A percentile compares a stretch with the other conserved stretches of the same genome.
Conservation (phyloP, 1,140 invertebrate genomes). For the Monomorium pharaonis region DNA sequence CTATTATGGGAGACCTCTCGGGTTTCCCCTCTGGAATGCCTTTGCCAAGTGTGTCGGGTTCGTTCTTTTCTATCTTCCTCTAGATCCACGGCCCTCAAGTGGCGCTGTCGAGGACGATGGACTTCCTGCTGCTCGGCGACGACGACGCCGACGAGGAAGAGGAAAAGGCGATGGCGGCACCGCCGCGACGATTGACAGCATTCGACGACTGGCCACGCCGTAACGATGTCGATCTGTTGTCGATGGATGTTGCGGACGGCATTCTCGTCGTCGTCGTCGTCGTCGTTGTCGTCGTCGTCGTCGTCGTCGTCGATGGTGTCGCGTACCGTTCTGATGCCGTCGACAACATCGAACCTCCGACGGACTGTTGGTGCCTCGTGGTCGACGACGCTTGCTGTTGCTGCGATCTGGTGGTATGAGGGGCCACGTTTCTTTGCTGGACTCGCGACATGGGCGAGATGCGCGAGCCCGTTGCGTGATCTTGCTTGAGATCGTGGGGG, state of each 20-base stretch:
- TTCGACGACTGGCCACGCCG: constrained; percentile 23
- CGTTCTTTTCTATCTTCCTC: constrained; percentile 66
- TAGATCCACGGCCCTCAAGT: constrained; percentile 62
- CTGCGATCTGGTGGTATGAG: background rate
- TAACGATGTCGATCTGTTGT: background rate
- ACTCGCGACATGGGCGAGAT: background rate
- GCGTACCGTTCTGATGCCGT: constrained; percentile 26
- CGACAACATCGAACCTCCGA: constrained; percentile 54
- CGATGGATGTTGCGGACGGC: constrained; percentile 10
- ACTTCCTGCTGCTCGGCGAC: constrained; percentile 48
- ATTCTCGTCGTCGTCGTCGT: constrained; percentile 54
- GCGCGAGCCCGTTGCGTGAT: constrained; percentile 32
- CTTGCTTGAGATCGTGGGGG: background rate
- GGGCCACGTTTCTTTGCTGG: constrained; percentile 32
- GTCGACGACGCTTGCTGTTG: constrained; percentile 36
- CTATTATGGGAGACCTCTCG: constrained; percentile 18
- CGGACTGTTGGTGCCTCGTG: constrained; percentile 43
- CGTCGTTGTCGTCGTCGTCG: constrained; percentile 54
- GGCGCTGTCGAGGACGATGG: constrained; percentile 57
- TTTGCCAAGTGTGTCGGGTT: constrained; percentile 66
- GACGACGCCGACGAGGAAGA: constrained; percentile 47
- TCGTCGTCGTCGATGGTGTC: constrained; percentile 65
- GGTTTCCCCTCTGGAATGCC: constrained; percentile 64
- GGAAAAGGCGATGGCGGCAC: background rate
- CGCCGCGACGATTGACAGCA: constrained; percentile 9